Conservation (phyloP, 2,888 invertebrate species). For the Gastracanthus pulcherrimus region DNA sequence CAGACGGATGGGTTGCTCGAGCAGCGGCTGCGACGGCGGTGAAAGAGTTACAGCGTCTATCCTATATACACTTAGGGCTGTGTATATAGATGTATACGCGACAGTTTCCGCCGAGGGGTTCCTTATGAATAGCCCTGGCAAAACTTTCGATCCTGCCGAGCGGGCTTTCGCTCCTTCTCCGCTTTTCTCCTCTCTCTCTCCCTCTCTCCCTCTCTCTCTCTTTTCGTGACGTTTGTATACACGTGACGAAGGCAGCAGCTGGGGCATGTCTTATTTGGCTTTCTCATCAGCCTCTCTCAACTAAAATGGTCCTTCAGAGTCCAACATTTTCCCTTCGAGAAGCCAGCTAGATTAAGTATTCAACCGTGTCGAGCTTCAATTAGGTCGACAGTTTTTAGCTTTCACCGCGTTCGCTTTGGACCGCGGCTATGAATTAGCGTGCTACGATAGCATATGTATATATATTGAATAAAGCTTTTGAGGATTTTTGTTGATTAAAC, state of each 20-base stretch:
- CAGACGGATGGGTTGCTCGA: slow-evolving; percentile 61
- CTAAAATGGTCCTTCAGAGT: no score
- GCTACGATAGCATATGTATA: no score
- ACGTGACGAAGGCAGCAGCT: neutral
- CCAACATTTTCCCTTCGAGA: neutral
- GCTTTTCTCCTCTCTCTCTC: neutral
- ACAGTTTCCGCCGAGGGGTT: neutral
- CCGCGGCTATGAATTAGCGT: no score
- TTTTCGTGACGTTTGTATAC: neutral
- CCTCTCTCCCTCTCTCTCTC: neutral
- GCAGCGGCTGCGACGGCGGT: neutral
- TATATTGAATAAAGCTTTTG: no score
- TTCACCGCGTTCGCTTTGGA: no score
- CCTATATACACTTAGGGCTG: neutral
- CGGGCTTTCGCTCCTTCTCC: neutral
- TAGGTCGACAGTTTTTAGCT: no score
- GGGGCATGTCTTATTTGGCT: slow-evolving; percentile 6
- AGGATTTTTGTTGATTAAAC: no score
- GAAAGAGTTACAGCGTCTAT: slow-evolving; percentile 1
- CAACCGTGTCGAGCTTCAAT: no score
- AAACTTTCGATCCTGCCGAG: neutral
- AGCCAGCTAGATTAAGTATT: slow-evolving; percentile 30
- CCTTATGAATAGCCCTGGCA: slow-evolving; percentile 59
- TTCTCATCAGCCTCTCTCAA: slow-evolving; percentile 1
- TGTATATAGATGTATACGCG: neutral